phyloP scores from a whole-genome alignment of 2,888 invertebrate species.

The Papilio protenor region DNA sequence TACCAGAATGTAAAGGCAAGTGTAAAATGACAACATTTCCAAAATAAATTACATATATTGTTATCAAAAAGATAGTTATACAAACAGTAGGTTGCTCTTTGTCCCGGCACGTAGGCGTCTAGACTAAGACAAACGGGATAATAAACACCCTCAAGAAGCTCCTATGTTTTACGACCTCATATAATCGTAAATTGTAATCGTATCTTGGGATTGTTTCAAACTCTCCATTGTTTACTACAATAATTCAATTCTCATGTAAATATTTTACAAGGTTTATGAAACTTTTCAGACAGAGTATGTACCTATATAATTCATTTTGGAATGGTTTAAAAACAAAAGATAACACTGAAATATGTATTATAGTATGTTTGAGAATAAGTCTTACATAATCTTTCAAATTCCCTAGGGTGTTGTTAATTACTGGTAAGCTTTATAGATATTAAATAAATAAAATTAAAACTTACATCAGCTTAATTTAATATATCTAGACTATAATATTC shows the following conservation, averaged over 20 bases:
- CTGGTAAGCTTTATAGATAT: not conserved
- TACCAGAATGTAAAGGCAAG: not conserved
- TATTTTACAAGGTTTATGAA: not conserved
- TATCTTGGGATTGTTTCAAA: conserved; percentile 21
- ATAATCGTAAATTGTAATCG: conserved; percentile 22
- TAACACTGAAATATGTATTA: not conserved
- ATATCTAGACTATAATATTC: not conserved
- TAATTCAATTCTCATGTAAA: conserved; percentile 13
- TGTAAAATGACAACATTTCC: conserved; percentile 64
- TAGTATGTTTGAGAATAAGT: no score
- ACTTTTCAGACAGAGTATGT: not conserved
- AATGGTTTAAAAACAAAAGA: not conserved
- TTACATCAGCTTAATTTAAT: not conserved
- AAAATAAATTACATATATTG: conserved; percentile 73
- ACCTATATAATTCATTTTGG: not conserved
- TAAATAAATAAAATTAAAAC: not conserved
- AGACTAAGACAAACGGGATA: conserved; percentile 40
- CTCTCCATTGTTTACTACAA: conserved; percentile 5
- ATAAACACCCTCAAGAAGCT: conserved; percentile 34
- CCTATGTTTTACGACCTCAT: conserved; percentile 23
- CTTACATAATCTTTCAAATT: no score
- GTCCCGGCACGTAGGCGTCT: conserved; percentile 55
- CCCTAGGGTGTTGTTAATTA: not conserved
- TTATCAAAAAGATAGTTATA: conserved; percentile 70
- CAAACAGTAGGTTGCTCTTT: conserved; percentile 69